Conservation (phyloP, 1,140 invertebrate species). For the Ostrea edulis region DNA sequence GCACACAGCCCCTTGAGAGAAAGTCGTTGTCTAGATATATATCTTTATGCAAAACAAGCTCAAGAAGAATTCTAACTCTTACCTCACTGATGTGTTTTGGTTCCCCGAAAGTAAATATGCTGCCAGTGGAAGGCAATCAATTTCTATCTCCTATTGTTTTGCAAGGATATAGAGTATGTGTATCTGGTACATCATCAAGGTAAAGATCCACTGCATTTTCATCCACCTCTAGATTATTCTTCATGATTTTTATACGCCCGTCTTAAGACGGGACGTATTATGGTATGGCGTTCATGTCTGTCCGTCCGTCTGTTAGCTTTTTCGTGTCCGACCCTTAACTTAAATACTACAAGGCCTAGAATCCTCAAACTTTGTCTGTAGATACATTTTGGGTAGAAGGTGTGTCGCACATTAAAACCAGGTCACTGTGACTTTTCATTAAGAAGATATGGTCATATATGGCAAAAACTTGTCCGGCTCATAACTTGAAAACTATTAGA, state of each 20-base stretch:
- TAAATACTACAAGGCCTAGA: too few relatives aligned
- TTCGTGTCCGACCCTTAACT: too few relatives aligned
- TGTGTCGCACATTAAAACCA: too few relatives aligned
- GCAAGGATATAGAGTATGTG: constrained; percentile 22
- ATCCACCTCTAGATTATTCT: constrained; percentile 26
- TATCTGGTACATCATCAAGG: constrained; percentile 39
- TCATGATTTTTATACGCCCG: constrained; percentile 15
- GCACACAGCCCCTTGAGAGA: constrained; percentile 36
- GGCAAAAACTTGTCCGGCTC: too few relatives aligned
- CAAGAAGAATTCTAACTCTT: constrained; percentile 48
- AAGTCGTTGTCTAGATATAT: constrained; percentile 49
- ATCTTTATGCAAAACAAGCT: constrained; percentile 48
- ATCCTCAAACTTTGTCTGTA: too few relatives aligned
- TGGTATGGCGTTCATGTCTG: too few relatives aligned
- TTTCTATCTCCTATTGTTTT: constrained; percentile 43
- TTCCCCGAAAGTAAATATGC: constrained; percentile 51
- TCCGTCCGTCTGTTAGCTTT: too few relatives aligned
- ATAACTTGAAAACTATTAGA: too few relatives aligned
- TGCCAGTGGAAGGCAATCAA: constrained; percentile 46
- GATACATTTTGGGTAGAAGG: too few relatives aligned
- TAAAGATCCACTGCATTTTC: constrained; percentile 40
- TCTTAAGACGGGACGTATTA: too few relatives aligned
- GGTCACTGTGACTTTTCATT: too few relatives aligned
- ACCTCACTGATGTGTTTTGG: constrained; percentile 35
- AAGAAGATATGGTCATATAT: too few relatives aligned